Evolutionary conservation across 1,140 invertebrate genomes (phyloP), one percentile per base, ranked within the genome.

Genomic region (Rhynchophorus ferrugineus): DNA sequence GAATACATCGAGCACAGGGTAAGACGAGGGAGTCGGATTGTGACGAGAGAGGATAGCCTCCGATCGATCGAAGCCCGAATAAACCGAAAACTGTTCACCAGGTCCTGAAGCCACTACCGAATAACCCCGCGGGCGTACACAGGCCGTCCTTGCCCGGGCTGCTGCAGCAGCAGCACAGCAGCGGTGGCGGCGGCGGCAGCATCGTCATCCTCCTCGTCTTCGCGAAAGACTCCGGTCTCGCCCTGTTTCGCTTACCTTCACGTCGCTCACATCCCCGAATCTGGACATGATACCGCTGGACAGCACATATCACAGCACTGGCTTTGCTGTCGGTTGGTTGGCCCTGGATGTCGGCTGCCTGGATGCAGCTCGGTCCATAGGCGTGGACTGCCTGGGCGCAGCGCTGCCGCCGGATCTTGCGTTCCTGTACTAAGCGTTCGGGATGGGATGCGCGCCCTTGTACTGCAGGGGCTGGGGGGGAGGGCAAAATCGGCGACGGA

Each of bases 351-450:
- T 41, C n/a, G n/a, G n/a, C 50, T 61, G 59, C 58, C 51, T 44
- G 61, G 65, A 61, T 66, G 65, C 65, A 66, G 62, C 66, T 68
- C 63, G 62, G 59, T 65, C 64, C 65, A 69, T 65, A 69, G 67
- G 67, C 67, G 67, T 69, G 65, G 67, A 69, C 67, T 69, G 65
- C 63, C 67, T 63, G 62, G 65, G 65, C 62, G 64, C 41, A 24
- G 13, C 50, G 9, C 33, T 8, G n/a, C 17, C 29, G n/a, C 14
- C 24, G 20, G 11, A 17, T 17, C 11, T 34, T 19, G 24, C 5
- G 24, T 6, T 5, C 5, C 11, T 5, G 24, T 5, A 29, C 5
- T 6, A 11, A 29, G 5, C 24, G 24, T 5, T 29, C 24, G 24
- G 24, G 24, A 6, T 29, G 5, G 24, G 24, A 11, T 29, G 24